Evolutionary conservation across 2,797 vertebrate genomes (phyloP).

Genomic region (Hydrolagus colliei): DNA sequence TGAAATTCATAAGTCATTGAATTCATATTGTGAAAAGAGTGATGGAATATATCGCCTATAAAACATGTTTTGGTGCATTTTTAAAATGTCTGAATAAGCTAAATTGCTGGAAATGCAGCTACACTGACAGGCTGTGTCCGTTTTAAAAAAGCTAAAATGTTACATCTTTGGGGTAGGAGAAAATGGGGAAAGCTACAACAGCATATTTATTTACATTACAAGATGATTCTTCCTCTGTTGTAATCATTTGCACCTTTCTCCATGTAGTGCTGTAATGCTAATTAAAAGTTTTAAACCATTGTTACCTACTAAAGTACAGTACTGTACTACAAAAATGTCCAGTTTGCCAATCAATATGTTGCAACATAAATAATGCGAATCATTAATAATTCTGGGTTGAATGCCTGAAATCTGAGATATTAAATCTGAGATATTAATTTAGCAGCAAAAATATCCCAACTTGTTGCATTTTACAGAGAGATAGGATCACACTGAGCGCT

Average conservation of each 20-base stretch:
- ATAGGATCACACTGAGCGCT: not conserved
- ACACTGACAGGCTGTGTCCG: not conserved
- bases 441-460: not conserved
- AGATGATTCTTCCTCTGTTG: not conserved
- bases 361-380: too few species aligned
- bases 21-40: too few species aligned
- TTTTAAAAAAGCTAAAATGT: not conserved
- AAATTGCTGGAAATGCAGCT: not conserved
- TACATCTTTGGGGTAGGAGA: not conserved
- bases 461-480: not conserved
- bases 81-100: not conserved
- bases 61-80: too few species aligned
- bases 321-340: too few species aligned
- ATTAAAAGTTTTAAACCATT: not conserved
- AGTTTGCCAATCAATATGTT: too few species aligned
- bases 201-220: not conserved
- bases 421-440: not conserved
- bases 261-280: not conserved
- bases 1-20: too few species aligned
- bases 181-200: not conserved
- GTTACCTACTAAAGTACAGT: too few species aligned
- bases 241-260: not conserved
- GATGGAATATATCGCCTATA: too few species aligned
- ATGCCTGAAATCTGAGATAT: not conserved
- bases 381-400: not conserved